Base-by-base conservation (phyloP, 2,797 vertebrate species). In the Leptoclinus maculatus region DNA sequence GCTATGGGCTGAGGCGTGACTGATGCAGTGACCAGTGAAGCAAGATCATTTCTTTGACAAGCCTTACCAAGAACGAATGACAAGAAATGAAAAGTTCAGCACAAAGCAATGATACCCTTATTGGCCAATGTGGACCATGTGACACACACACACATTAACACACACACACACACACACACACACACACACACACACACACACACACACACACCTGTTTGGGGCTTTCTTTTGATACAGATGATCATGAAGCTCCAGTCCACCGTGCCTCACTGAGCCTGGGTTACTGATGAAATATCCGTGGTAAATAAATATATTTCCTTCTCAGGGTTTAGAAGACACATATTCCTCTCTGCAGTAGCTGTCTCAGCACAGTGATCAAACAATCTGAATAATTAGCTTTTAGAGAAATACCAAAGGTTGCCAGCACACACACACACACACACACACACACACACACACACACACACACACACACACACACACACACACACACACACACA, bases 1-100 rank as follows among this genome's bases (percentile, higher is more conserved):
- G 78, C 81, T 49, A 80, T 56, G 66, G 87, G 74, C 88, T 76
- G 78, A 92, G 84, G 83, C 80, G 54, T 84, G 85, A 89, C 87
- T 91, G 88, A 91, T 89, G 80, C 88, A 80, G 83, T 87, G 89
- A 80, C 83, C 88, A 92, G 79, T 91, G 88, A 91, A 90, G 92
- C 91, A 85, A 91, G 89, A 94, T 91, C 56, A 92, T 93, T 91
- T 90, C 76, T 94, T 88, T 94, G 92, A 94, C 91, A 93, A 90
- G 88, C 80, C 88, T 80, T 51, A 62, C 78, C 82, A 90, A 91
- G 85, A 87, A 84, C 87, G 83, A 87, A 83, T 76, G 86, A 91
- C 82, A 77, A 79, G 54, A 77, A 88, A 91, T 91, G 79, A 93
- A 90, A 90, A 83, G 87, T 89, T 87, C 71, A 89, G 78, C 85